Percentiles rank a stretch among this genome's conserved stretches.
phyloP scores from a whole-genome alignment of 2,888 invertebrate genomes.

The Quadriops clusia region DNA sequence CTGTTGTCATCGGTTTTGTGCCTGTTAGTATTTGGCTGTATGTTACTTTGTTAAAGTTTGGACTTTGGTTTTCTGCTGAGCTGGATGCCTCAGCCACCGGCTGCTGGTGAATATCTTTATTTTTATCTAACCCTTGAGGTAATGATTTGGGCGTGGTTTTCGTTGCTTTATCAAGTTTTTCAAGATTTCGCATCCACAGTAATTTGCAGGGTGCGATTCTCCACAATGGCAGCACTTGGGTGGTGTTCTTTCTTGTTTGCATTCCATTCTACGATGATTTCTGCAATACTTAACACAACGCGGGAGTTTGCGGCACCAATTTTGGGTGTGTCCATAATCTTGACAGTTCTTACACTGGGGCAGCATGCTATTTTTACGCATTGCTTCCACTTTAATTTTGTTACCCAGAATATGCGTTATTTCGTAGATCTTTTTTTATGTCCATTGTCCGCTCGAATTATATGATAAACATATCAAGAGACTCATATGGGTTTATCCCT shows the following conservation, averaged over 20 bases:
- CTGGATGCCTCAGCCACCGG: too few relatives aligned
- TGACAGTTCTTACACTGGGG: conserved; percentile 12
- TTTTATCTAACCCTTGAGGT: too few relatives aligned
- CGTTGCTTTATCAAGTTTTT: too few relatives aligned
- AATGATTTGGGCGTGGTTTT: too few relatives aligned
- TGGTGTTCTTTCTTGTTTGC: not conserved
- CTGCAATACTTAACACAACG: conserved; percentile 8
- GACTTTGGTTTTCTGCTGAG: too few relatives aligned
- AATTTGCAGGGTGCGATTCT: conserved; percentile 2
- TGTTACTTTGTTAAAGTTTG: too few relatives aligned
- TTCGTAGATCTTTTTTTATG: conserved; percentile 10
- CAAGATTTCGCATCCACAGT: conserved; percentile 2
- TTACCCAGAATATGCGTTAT: conserved; percentile 8
- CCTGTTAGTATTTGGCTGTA: too few relatives aligned
- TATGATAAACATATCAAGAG: conserved; percentile 8
- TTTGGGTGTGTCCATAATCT: conserved; percentile 11
- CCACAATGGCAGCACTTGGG: too few relatives aligned
- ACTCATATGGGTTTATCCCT: too few relatives aligned
- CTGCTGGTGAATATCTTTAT: too few relatives aligned
- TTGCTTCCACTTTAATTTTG: conserved; percentile 11
- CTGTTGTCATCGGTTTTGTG: too few relatives aligned
- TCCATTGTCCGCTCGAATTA: conserved; percentile 9
- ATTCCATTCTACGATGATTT: too few relatives aligned
- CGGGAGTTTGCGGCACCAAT: conserved; percentile 9
- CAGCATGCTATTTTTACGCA: conserved; percentile 5